Conservation (phyloP, 1,140 invertebrate genomes). For the Thaumetopoea pityocampa region DNA sequence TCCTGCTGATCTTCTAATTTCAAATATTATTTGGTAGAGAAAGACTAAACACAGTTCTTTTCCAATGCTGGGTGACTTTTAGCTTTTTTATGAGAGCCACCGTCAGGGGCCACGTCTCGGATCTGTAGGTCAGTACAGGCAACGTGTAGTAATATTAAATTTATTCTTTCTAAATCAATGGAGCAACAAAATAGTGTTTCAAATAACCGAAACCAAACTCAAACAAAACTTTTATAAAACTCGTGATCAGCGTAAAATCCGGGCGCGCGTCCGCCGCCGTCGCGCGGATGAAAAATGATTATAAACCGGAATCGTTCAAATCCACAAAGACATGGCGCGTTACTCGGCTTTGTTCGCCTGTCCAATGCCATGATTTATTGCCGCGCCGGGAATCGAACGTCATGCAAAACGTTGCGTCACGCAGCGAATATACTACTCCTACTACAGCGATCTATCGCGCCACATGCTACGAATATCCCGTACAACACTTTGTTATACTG, state of each 20-base stretch:
- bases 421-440: constrained; percentile 27
- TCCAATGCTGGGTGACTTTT: too few species aligned
- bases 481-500: constrained; percentile 18
- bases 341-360: constrained; percentile 71
- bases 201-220: constrained; percentile 8
- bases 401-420: constrained; percentile 74
- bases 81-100: too few species aligned
- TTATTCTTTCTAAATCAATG: too few species aligned
- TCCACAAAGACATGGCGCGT: constrained; percentile 73
- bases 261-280: constrained; percentile 26
- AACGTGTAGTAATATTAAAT: too few species aligned
- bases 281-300: constrained; percentile 66
- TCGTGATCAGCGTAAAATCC: constrained; percentile 62
- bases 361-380: constrained; percentile 58
- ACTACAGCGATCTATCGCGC: constrained; percentile 9
- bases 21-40: too few species aligned
- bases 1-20: too few species aligned
- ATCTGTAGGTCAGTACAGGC: too few species aligned
- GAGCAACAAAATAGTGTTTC: too few species aligned
- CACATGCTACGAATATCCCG: constrained; percentile 29
- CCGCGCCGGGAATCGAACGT: constrained; percentile 41
- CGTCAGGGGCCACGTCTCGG: too few species aligned
- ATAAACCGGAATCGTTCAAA: constrained; percentile 70
- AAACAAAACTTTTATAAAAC: constrained; percentile 20
- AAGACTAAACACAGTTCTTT: too few species aligned